phyloP scores from a whole-genome alignment of 2,113 vertebrate genomes.

The Tragelaphus buxtoni region DNA sequence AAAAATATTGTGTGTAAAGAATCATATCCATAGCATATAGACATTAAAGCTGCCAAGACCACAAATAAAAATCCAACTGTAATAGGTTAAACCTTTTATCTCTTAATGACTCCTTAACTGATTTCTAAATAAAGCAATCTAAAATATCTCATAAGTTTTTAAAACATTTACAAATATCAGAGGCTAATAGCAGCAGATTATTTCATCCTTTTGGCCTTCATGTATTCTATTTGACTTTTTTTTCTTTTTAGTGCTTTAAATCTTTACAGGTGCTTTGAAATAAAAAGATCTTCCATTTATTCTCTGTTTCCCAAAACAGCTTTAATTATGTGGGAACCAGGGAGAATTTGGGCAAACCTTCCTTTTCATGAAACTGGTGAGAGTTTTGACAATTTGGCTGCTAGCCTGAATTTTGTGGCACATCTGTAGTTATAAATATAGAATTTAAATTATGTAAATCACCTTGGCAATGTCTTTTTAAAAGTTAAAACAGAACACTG shows the following conservation, averaged over 20 bases:
- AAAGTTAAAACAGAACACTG: not conserved
- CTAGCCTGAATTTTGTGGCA: slow-evolving; percentile 8
- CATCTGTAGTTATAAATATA: slow-evolving; percentile 44
- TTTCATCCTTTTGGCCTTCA: not conserved
- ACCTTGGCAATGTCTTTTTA: slow-evolving; percentile 22
- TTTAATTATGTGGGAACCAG: not conserved
- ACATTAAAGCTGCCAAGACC: not conserved
- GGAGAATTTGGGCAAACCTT: not conserved
- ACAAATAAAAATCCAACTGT: not conserved
- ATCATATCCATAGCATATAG: not conserved
- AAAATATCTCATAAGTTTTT: not conserved
- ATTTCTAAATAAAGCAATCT: not conserved
- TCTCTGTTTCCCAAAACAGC: not conserved
- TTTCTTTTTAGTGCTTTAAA: not conserved
- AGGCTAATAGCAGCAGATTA: not conserved
- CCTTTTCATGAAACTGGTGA: not conserved
- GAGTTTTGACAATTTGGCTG: slow-evolving; percentile 32
- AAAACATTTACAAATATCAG: not conserved
- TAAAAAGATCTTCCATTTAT: not conserved
- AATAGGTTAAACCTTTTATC: not conserved
- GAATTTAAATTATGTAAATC: slow-evolving; percentile 52
- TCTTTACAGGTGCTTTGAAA: not conserved
- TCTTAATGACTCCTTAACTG: not conserved
- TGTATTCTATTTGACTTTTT: not conserved
- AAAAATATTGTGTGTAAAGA: not conserved